Evolutionary conservation across 1,140 invertebrate genomes (phyloP), one percentile per base, ranked within the genome.

Genomic region (Heliconius himera): DNA sequence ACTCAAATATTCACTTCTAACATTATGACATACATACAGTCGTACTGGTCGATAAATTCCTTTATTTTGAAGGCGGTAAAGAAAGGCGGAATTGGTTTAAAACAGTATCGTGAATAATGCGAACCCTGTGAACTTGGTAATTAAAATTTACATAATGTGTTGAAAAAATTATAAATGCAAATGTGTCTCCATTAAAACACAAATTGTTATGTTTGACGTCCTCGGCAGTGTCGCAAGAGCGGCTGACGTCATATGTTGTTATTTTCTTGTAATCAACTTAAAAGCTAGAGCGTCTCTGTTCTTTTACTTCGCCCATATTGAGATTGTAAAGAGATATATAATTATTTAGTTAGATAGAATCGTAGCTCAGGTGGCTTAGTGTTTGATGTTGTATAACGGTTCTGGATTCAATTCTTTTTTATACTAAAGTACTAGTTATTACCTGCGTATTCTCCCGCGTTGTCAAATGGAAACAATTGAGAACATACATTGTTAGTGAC

Each of bases 251-350:
- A 11, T 60, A 56, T 38, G 74, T 38, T 33, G 9, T 6, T 75
- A 22, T 56, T 66, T 75, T 75, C 74, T 75, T 75, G 33, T 75
- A 66, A 75, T 75, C 74, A 60, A 75, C 49, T 75, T 75, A 60
- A 75, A 75, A 75, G 74, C 74, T 75, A 33, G 3, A 22, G 51
- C 51, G 74, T 5, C 33, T 51, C 74, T 54, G 51, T 16, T 18
- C 16, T 54, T 54, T n/a, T 54, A 54, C 51, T 54, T 54, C 16
- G 51, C 51, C 51, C 16, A 54, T 54, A 54, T 54, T 54, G 51
- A 54, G 16, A 18, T 54, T 54, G 16, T 18, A n/a, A 18, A 54
- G 4, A 54, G 1, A 20, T 54, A 20, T 54, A 20, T 54, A 18
- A 18, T 54, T 54, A 20, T 54, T 20, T 54, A 18, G 51, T 54